Percentiles rank a stretch among this genome's conserved stretches.
phyloP scores from a whole-genome alignment of 2,113 vertebrate genomes.

The Bos indicus region DNA sequence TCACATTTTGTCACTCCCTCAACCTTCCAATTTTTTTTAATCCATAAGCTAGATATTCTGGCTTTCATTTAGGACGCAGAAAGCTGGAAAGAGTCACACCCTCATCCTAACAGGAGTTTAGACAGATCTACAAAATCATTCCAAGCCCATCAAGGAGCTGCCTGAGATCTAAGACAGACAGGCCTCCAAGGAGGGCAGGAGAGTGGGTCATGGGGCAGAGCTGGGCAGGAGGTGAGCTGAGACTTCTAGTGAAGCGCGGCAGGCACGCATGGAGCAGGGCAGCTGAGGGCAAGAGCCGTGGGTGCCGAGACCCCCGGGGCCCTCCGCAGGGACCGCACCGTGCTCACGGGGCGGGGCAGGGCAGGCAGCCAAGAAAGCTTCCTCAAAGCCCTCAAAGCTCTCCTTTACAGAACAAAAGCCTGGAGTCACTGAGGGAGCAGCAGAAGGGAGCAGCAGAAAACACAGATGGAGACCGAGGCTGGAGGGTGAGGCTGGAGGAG shows the following conservation, averaged over 20 bases:
- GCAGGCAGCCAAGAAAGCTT: not conserved
- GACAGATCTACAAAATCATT: not conserved
- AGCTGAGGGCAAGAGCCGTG: not conserved
- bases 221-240: not conserved
- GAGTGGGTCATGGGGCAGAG: not conserved
- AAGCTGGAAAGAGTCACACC: not conserved
- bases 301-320: fast-evolving
- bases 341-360: not conserved
- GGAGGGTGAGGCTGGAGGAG: not conserved
- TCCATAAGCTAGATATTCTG: not conserved
- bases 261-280: not conserved
- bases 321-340: not conserved
- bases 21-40: not conserved
- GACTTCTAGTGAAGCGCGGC: not conserved
- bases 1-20: not conserved
- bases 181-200: not conserved
- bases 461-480: not conserved
- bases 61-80: not conserved
- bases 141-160: not conserved
- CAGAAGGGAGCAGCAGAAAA: not conserved
- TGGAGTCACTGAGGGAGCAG: not conserved
- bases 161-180: not conserved
- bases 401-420: not conserved
- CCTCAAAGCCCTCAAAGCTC: not conserved
- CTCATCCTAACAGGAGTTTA: not conserved